Percentiles rank a stretch among this genome's conserved stretches.
Conservation (phyloP, 2,113 vertebrate genomes). For the Nanorana parkeri region DNA sequence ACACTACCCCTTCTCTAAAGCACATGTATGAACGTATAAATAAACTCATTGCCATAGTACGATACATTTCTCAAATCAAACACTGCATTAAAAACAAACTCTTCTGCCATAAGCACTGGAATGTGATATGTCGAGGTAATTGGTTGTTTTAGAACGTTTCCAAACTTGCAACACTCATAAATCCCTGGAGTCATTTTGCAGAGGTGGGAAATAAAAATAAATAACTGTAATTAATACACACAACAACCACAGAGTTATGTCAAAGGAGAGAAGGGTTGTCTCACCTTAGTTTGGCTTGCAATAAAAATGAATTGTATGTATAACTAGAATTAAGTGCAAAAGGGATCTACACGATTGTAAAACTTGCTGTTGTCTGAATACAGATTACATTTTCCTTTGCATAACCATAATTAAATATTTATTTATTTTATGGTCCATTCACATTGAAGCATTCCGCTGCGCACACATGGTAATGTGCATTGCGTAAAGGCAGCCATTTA, state of each 20-base stretch:
- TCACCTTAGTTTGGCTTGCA: slow-evolving; percentile 7
- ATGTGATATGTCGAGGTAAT: slow-evolving; percentile 36
- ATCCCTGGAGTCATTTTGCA: neutral
- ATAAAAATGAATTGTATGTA: neutral
- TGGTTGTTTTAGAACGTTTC: slow-evolving; percentile 27
- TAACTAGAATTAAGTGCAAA: neutral
- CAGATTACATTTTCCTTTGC: too few relatives aligned
- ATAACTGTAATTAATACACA: slow-evolving; percentile 42
- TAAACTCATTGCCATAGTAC: neutral
- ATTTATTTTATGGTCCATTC: too few relatives aligned
- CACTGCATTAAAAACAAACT: neutral
- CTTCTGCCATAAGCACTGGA: neutral
- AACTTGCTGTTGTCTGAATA: too few relatives aligned
- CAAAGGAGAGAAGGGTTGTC: neutral
- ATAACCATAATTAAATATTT: too few relatives aligned
- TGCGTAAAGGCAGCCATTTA: too few relatives aligned
- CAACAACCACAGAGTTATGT: neutral
- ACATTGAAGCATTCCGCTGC: too few relatives aligned
- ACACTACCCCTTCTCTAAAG: neutral
- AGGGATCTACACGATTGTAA: neutral
- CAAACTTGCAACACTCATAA: slow-evolving; percentile 16
- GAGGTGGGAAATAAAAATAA: slow-evolving; percentile 34
- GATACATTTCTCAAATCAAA: neutral
- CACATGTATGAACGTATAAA: neutral
- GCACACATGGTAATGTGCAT: too few relatives aligned